Evolutionary conservation across 1,140 invertebrate species (phyloP), one percentile per base, ranked within the genome.

Genomic region (Trichonephila inaurata): DNA sequence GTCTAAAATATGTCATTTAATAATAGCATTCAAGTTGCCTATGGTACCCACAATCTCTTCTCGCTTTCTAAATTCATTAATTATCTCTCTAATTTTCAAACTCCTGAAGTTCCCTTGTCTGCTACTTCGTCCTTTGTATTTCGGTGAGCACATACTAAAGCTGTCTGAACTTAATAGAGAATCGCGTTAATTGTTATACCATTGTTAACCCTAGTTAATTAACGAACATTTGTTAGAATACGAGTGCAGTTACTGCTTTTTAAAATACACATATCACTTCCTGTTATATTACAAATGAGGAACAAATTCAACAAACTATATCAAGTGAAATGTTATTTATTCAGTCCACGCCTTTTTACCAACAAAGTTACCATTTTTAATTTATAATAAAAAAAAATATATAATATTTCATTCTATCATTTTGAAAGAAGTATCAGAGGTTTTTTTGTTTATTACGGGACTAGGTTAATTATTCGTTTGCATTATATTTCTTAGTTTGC

Each of bases 41-140:
- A 28, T n/a, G 24, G 61, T 72, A 24, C 66, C 66, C 18, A 24
- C 66, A 72, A 28, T 72, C 69, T 72, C 69, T 72, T 72, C 24
- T 28, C 69, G 69, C 24, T 72, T 72, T 33, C 24, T 8, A 72
- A 72, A 72, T 72, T 72, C 69, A 72, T 72, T 69, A 69, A 69
- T 69, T 33, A 72, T 72, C 28, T 33, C 24, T 33, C 69, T 72
- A 24, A 72, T 28, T 40, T 33, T 33, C 69, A 72, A 72, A 72
- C 21, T 69, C 66, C 66, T 21, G n/a, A 69, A 69, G 28, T 24
- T 66, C 64, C 8, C 64, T n/a, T 24, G 64, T 72, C 24, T 69
- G 66, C n/a, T 69, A 69, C 66, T 69, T 24, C 19, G 6, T 69
- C 66, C 66, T 69, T 69, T 69, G 66, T 69, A 21, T 24, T 21